Conservation (phyloP, 35 echinoderm and acorn worm genomes). For the Lytechinus variegatus region DNA sequence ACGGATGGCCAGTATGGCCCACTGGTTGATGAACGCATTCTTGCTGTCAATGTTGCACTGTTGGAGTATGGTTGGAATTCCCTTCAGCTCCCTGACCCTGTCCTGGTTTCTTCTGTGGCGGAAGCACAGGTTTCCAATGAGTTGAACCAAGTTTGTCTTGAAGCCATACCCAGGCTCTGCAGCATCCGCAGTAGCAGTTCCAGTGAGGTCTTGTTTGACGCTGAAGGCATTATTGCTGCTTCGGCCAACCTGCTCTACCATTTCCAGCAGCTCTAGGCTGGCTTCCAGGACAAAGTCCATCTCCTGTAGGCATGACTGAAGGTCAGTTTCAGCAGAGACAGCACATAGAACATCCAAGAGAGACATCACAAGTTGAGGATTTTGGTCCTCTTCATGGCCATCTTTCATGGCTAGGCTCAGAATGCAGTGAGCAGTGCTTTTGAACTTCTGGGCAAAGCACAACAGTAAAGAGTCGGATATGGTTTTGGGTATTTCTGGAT, state of each 20-base stretch:
- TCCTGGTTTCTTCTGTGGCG: slow-evolving; percentile 75
- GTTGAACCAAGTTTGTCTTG: slow-evolving; percentile 77
- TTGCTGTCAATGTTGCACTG: slow-evolving; percentile 80
- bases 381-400: not conserved
- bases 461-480: not conserved
- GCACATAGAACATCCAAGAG: not conserved
- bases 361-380: not conserved
- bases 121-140: slow-evolving; percentile 90
- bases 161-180: slow-evolving; percentile 76
- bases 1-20: slow-evolving; percentile 90
- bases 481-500: not conserved
- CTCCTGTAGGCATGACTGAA: not conserved
- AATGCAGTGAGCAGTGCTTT: not conserved
- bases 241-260: slow-evolving; percentile 7
- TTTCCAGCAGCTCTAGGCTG: slow-evolving; percentile 5
- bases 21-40: slow-evolving; percentile 88
- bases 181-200: not conserved
- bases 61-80: slow-evolving; percentile 74
- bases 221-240: not conserved
- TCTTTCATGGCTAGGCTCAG: not conserved
- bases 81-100: slow-evolving; percentile 73
- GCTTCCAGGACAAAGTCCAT: slow-evolving; percentile 10
- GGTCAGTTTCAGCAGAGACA: not conserved
- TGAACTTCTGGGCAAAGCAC: not conserved
- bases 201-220: not conserved